Evolutionary conservation across 2,888 invertebrate species (phyloP).

Genomic region (Trichogramma evanescens): DNA sequence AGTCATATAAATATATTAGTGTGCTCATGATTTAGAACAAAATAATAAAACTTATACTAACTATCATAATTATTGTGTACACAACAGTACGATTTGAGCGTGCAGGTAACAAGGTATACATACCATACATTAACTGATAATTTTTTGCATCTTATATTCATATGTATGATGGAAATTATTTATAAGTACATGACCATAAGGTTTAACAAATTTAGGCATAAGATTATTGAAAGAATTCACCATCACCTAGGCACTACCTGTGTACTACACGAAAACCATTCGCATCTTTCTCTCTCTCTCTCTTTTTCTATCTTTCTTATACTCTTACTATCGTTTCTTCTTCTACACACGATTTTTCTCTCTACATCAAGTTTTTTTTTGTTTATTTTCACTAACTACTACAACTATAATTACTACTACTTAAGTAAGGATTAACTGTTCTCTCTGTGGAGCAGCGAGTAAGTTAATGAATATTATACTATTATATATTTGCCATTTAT

Average conservation of each 20-base stretch:
- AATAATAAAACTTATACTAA: no score
- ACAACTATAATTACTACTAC: conserved; percentile 16
- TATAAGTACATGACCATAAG: not conserved
- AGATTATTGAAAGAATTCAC: conserved; percentile 1
- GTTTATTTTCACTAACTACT: conserved; percentile 15
- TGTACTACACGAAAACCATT: conserved; percentile 25
- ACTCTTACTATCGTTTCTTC: conserved; percentile 1
- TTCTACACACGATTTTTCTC: not conserved
- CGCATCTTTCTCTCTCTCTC: conserved; percentile 19
- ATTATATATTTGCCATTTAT: conserved; percentile 8
- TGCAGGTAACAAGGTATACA: no score
- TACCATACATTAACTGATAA: no score
- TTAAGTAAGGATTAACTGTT: conserved; percentile 9
- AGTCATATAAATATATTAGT: no score
- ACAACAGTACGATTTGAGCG: no score
- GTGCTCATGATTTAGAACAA: no score
- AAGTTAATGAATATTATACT: conserved; percentile 7
- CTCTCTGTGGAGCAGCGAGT: conserved; percentile 19
- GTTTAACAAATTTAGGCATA: not conserved
- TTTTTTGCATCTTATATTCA: no score
- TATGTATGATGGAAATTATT: not conserved
- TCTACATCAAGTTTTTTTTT: conserved; percentile 20
- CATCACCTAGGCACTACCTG: conserved; percentile 25
- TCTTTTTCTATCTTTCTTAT: conserved; percentile 12
- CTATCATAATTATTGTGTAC: no score